A percentile compares a stretch with the other conserved stretches of the same genome.
Evolutionary conservation across 2,888 invertebrate genomes (phyloP).

Genomic region (Brenthis daphne): DNA sequence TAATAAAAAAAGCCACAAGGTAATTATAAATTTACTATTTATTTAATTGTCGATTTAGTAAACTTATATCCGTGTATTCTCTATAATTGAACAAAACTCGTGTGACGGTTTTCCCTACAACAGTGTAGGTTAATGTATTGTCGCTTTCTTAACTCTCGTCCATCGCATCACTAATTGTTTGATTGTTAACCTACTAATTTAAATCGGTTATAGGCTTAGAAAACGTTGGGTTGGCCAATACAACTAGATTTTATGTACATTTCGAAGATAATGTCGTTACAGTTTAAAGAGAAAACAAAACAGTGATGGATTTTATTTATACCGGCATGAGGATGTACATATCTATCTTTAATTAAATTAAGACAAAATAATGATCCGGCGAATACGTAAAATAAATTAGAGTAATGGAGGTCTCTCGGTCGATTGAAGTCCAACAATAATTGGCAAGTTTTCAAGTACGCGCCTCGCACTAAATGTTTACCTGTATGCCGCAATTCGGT

Average conservation of each 20-base stretch:
- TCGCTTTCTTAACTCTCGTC: conserved; percentile 73
- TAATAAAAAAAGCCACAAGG: too few species aligned
- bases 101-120: conserved; percentile 75
- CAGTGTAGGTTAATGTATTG: conserved; percentile 73
- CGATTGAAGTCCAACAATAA: conserved; percentile 74
- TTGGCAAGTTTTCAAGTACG: conserved; percentile 75
- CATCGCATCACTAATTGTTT: conserved; percentile 72
- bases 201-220: conserved; percentile 63
- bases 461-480: conserved; percentile 73
- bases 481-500: conserved; percentile 66
- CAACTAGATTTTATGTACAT: conserved; percentile 32
- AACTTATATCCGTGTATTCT: conserved; percentile 49
- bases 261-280: neutral
- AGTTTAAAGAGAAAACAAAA: conserved; percentile 24
- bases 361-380: conserved; percentile 50
- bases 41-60: conserved; percentile 30
- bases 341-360: conserved; percentile 39
- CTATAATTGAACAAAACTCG: conserved; percentile 74
- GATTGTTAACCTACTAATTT: conserved; percentile 77
- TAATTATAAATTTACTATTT: neutral
- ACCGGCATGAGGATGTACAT: conserved; percentile 20
- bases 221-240: conserved; percentile 55
- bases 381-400: conserved; percentile 64
- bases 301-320: conserved; percentile 47
- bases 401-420: conserved; percentile 62